Evolutionary conservation across 2,797 vertebrate genomes (phyloP), one percentile per base, ranked within the genome.

Genomic region (Setipinna tenuifilis): DNA sequence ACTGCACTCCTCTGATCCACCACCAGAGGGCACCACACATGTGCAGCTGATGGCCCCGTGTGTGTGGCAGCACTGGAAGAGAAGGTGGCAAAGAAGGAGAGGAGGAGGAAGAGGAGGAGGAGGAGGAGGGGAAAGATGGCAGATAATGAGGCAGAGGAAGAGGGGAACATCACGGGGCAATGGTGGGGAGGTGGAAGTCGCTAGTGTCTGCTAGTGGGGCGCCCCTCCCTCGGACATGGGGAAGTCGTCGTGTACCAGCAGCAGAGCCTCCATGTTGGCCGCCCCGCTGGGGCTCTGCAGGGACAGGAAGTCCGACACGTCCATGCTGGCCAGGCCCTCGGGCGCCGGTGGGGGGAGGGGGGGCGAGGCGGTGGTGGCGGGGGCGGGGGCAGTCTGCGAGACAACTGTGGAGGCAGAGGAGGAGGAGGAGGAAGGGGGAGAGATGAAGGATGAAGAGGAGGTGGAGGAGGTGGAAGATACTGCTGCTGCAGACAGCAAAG

Each of bases 231-330:
- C 92, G 71, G 91, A 90, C 94, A 97, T 94, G 92, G 92, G 94
- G 91, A 97, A 96, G 84, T 98, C 97, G 23, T 98, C 96, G n/a
- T 97, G 93, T 1, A 96, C 97, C 87, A 97, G 96, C 88, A 99
- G 95, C 94, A 99, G 96, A 87, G 97, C 97, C 94, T 98, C 97
- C 0, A 97, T 94, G 87, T 94, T 95, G 86, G 96, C 96, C 0
- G 95, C 92, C 2, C 96, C 96, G 90, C 96, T 97, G 0, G 97
- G 96, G 91, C 96, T 98, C 94, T 97, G 97, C 88, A 98, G 95
- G 82, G 97, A 97, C 85, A 99, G 96, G 90, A 99, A 98, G 92
- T 98, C 97, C 0, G 97, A 97, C 87, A 98, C 94, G 87, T 99
- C 97, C 96, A 98, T 97, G 90, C 94, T 97, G 94, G 97, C 94